A percentile compares a stretch with the other conserved stretches of the same genome.
Conservation (phyloP, 2,888 invertebrate species). For the Cosmorhoe ocellata region DNA sequence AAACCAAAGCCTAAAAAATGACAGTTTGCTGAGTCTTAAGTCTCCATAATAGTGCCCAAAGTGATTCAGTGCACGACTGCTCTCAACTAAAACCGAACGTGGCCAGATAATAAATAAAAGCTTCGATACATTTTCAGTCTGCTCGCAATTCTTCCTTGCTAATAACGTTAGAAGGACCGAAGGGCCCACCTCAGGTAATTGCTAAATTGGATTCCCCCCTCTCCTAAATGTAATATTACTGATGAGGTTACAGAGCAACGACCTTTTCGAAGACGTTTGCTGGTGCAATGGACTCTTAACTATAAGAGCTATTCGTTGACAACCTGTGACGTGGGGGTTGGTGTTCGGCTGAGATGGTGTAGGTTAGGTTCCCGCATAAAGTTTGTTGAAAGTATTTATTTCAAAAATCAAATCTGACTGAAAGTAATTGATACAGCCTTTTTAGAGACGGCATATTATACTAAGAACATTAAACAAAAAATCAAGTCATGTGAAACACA, state of each 20-base stretch:
- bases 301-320: too few species aligned
- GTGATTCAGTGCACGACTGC: neutral
- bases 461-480: too few species aligned
- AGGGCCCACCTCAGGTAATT: slow-evolving; percentile 55
- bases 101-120: slow-evolving; percentile 29
- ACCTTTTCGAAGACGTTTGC: slow-evolving; percentile 16
- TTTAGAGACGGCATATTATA: too few species aligned
- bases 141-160: slow-evolving; percentile 53
- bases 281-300: neutral
- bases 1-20: too few species aligned
- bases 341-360: too few species aligned
- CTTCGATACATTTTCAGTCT: slow-evolving; percentile 44
- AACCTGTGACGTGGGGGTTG: too few species aligned
- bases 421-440: too few species aligned
- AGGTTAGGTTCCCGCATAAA: too few species aligned
- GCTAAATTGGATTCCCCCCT: slow-evolving; percentile 65
- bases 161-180: slow-evolving; percentile 48
- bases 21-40: too few species aligned
- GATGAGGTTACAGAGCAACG: slow-evolving; percentile 48
- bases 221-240: slow-evolving; percentile 61
- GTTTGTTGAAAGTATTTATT: too few species aligned
- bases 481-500: too few species aligned
- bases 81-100: slow-evolving; percentile 8
- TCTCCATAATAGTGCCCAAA: neutral
- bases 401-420: too few species aligned